Base-by-base conservation (phyloP, 2,888 invertebrate genomes). In the Chouioia cunea region DNA sequence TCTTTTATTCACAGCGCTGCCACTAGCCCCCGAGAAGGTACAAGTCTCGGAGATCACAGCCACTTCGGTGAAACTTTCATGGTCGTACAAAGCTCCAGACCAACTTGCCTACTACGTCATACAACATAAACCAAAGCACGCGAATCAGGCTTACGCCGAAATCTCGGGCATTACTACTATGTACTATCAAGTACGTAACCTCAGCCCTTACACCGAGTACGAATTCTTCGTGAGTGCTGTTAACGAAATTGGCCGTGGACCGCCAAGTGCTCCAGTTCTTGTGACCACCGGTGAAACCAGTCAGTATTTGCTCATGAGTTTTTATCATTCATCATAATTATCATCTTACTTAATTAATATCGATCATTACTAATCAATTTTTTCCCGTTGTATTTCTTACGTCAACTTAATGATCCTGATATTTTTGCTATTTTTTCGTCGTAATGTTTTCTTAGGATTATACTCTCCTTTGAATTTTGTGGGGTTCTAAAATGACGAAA, bases 201-300 rank as follows among this genome's bases (percentile, higher is more conserved):
- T 97, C 73, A 95, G 95, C 75, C 97, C 98, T 0, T 97, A 96
- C 87, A 97, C 97, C 4, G 95, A 95, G 85, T 99, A 99, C 87
- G 97, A 97, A 87, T 95, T 99, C 89, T 94, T 93, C 85, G 96
- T 99, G 77, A 93, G 96, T 78, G 97, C 97, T 23, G 96, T 96
- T 65, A 99, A 97, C 89, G 93, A 93, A 86, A 94, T 97, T 77
- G 99, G 99, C 53, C 89, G 96, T 73, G 97, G 99, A 47, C 92
- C 93, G 47, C 93, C 96, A 2, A 97, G 97, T 75, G 88, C 92
- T 22, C 93, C 97, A 0, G 94, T 94, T 54, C 92, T 94, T 82
- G 94, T 97, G 81, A 97, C 97, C 76, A 99, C 99, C 23, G 97
- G 96, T 82, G 97, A 97, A 91, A 95, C 97, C 89, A 96, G 97